phyloP scores from a whole-genome alignment of 2,113 vertebrate genomes.

The Labeo rohita region DNA sequence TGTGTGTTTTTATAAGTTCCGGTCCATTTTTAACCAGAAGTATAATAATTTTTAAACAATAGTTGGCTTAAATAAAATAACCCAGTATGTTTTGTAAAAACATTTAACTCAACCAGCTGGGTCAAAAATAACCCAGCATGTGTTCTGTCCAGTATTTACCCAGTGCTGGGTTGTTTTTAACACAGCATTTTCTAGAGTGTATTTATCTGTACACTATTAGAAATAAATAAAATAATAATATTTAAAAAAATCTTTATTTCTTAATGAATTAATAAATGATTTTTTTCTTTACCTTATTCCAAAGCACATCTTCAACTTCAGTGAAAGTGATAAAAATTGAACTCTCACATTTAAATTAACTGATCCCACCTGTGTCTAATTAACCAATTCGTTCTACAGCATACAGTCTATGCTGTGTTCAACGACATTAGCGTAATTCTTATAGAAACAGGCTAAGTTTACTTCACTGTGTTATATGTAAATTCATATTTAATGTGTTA shows the following conservation, averaged over 20 bases:
- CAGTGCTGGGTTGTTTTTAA: no score
- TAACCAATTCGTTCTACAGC: background rate
- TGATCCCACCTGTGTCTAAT: background rate
- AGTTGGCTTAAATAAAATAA: no score
- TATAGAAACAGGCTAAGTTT: background rate
- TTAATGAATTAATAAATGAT: background rate
- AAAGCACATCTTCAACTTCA: background rate
- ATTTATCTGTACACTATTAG: background rate
- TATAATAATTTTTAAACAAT: no score
- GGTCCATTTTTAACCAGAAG: no score
- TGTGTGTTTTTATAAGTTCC: no score
- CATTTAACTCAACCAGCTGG: no score
- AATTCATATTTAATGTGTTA: background rate
- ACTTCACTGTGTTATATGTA: background rate
- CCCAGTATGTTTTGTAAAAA: no score
- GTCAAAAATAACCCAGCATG: no score
- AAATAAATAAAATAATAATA: background rate
- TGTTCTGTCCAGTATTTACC: no score
- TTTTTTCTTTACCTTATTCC: background rate
- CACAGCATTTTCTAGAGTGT: no score
- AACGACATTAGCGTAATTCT: background rate
- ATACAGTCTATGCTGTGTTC: background rate
- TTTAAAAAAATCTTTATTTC: background rate
- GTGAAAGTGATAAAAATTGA: background rate
- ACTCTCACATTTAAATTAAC: background rate